Evolutionary conservation across 2,888 invertebrate genomes (phyloP).

Genomic region (Cosmorhoe ocellata): DNA sequence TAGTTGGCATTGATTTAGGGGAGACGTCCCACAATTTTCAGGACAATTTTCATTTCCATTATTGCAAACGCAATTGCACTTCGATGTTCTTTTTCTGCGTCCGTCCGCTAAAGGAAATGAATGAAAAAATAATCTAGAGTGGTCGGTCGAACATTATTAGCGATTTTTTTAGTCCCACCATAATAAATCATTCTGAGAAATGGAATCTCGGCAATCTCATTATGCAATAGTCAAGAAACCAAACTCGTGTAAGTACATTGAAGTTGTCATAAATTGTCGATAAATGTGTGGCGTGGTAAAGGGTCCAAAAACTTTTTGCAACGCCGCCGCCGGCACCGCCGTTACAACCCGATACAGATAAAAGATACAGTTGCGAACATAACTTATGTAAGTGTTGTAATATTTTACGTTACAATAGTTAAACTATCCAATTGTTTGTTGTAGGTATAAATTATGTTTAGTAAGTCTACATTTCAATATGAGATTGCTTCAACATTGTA

Average conservation of each 20-base stretch:
- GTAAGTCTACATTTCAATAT: too few relatives aligned
- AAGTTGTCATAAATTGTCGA: too few relatives aligned
- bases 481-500: too few relatives aligned
- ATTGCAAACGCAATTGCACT: constrained; percentile 15
- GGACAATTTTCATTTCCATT: constrained; percentile 39
- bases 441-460: too few relatives aligned
- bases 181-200: too few relatives aligned
- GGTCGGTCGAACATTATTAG: not conserved
- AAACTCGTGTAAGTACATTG: too few relatives aligned
- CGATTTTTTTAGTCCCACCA: too few relatives aligned
- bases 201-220: too few relatives aligned
- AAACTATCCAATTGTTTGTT: too few relatives aligned
- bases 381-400: not conserved
- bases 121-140: not conserved
- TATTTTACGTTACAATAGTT: not conserved
- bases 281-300: not conserved
- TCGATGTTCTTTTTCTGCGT: constrained; percentile 13
- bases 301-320: not conserved
- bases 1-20: constrained; percentile 80
- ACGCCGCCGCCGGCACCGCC: not conserved
- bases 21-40: constrained; percentile 58
- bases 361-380: not conserved
- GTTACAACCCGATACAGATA: not conserved
- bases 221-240: too few relatives aligned
- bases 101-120: not conserved